Evolutionary conservation across 2,797 vertebrate species (phyloP), one percentile per base, ranked within the genome.

Genomic region (Notolabrus celidotus): DNA sequence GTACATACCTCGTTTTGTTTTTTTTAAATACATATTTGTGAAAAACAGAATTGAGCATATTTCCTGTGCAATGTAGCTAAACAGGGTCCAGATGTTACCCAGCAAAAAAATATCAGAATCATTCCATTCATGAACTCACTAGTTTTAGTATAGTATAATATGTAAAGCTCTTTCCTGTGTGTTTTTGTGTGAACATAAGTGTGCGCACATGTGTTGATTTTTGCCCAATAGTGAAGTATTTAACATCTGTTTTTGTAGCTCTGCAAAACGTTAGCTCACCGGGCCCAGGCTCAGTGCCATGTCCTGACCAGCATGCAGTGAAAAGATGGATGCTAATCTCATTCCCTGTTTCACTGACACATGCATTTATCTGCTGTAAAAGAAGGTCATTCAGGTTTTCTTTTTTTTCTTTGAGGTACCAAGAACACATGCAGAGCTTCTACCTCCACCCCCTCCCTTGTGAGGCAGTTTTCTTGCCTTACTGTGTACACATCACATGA

Each of bases 401-500:
- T 22, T 46, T 41, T 20, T 68, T 69, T 75, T 67, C 70, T 69
- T 55, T 4, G 46, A 64, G 36, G 25, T 46, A 59, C 25, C 25
- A 56, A 39, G 25, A 57, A 55, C 46, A 62, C 42, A 25, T 19
- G 67, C 68, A 43, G 17, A 17, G 46, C 4, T 17, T 61, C 60
- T 70, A 62, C 60, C 70, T 64, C 34, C 33, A 50, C 46, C 29
- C 55, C 33, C 10, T 67, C 54, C 46, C 51, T 55, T 56, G 52
- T 20, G 55, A 81, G 56, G 54, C 39, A 65, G 77, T 53, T 46
- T 73, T 82, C 73, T 61, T 5, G 1, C 65, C 60, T 72, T 74
- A 67, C 73, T 49, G 59, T 70, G 77, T 53, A 31, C 70, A 79
- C 86, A 90, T 90, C 88, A 91, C 88, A 92, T 92, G 88, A 91